phyloP scores from a whole-genome alignment of 2,113 vertebrate genomes.

The Leiothrix lutea region DNA sequence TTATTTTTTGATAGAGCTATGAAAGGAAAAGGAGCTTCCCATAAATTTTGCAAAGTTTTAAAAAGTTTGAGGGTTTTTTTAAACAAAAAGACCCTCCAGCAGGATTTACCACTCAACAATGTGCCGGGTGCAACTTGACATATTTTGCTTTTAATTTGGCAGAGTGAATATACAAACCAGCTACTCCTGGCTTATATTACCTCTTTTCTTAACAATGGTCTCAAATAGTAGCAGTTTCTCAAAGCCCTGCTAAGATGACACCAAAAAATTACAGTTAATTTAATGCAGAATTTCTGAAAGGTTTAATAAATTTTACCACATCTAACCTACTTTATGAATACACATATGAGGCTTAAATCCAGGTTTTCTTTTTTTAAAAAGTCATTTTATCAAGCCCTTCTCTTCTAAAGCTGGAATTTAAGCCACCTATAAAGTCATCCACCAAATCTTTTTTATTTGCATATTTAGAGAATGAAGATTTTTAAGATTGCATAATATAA shows the following conservation, averaged over 20 bases:
- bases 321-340: not conserved
- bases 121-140: not conserved
- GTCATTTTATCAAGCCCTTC: not conserved
- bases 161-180: not conserved
- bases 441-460: not conserved
- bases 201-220: not conserved
- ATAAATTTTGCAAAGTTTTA: not conserved
- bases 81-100: not conserved
- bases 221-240: not conserved
- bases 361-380: not conserved
- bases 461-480: conserved; percentile 5
- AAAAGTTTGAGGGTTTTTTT: not conserved
- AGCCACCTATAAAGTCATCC: not conserved
- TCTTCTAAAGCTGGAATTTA: not conserved
- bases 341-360: not conserved
- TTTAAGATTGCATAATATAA: conserved; percentile 1
- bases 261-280: not conserved
- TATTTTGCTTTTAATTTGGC: not conserved
- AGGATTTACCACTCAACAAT: not conserved
- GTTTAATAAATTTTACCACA: not conserved
- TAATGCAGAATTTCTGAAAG: not conserved
- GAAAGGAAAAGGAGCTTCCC: not conserved
- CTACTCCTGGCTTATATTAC: not conserved
- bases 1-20: not conserved
- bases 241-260: not conserved